Base-by-base conservation (phyloP, 2,113 vertebrate species). In the Fulmarus glacialis region DNA sequence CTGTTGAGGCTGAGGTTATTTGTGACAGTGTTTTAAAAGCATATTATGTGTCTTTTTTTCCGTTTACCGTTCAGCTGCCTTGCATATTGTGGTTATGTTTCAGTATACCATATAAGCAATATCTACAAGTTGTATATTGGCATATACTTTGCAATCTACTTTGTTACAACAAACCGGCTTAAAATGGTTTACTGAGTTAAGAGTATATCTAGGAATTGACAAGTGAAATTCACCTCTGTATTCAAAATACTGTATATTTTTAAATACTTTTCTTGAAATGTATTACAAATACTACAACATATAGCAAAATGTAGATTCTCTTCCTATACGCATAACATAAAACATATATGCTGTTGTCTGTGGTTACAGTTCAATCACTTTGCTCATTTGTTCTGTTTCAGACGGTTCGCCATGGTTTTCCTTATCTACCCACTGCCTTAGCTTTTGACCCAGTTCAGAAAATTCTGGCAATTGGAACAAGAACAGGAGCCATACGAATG, bases 381-480 rank as follows among this genome's bases (percentile, higher is more conserved):
- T 56, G 26, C 34, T 95, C 50, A 18, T 96, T 93, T 96, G 60
- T 93, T 98, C 81, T 97, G 32, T 98, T 99, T 89, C 98, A 99
- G 99, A 99, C 99, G 47, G 99, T 99, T 91, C 99, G 99, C 66
- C 99, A 99, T 97, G 99, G 99, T 62, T 99, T 99, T 95, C 99
- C 99, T 52, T 99, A 99, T 97, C 98, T 99, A 85, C 99, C 99
- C 66, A 99, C 99, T 77, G 98, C 99, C 87, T 98, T 99, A 98
- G 99, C 99, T 83, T 99, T 99, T 96, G 99, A 99, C 97, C 99
- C 99, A 7, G 99, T 99, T 97, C 99, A 99, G 98, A 99, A 99
- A 98, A 99, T 99, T 77, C 97, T 99, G 98, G 99, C 99, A 73
- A 98, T 99, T 70, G 99, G 99, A 79, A 99, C 99, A 43, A 99